These are phyloP conservation scores for Anguilla obscura DNA, from an alignment of 2,797 vertebrate genomes.

Conservation along the genomic window DNA sequence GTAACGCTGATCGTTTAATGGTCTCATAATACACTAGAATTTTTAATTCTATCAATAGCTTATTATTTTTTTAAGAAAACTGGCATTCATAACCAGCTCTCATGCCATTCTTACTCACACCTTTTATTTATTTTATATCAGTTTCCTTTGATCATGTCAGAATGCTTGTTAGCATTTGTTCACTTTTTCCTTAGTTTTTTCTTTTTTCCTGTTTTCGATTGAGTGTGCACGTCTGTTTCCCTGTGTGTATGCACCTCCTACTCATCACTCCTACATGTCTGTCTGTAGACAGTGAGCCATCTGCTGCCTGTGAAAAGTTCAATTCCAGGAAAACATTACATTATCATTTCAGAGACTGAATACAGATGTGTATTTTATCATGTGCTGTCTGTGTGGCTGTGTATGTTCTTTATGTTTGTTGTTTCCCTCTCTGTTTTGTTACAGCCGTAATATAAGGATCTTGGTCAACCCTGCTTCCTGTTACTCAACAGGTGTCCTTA, in stretches of 20 bases:
- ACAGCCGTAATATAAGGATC: not conserved
- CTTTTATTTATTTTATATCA: not conserved
- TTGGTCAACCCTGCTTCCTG: not conserved
- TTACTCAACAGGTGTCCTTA: not conserved
- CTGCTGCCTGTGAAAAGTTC: conserved; percentile 7
- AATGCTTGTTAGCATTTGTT: conserved; percentile 43
- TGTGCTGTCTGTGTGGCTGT: not conserved
- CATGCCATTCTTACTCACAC: not conserved
- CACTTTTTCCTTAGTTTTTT: conserved; percentile 51
- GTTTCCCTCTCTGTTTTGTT: not conserved
- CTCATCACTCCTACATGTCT: not conserved
- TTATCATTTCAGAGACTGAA: conserved; percentile 21
- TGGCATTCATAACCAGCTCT: not conserved
- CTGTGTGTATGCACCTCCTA: not conserved
- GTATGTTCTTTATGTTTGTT: not conserved
- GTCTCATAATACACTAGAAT: not conserved
- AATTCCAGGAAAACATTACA: conserved; percentile 7
- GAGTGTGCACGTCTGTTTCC: conserved; percentile 16
- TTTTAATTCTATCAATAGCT: not conserved
- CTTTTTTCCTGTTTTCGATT: conserved; percentile 37
- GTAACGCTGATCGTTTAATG: not conserved
- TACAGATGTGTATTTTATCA: not conserved
- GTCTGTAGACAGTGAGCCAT: conserved; percentile 1
- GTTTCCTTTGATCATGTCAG: not conserved
- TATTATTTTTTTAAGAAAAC: not conserved